phyloP scores from a whole-genome alignment of 2,888 invertebrate species.

The Lasioglossum villosulum region DNA sequence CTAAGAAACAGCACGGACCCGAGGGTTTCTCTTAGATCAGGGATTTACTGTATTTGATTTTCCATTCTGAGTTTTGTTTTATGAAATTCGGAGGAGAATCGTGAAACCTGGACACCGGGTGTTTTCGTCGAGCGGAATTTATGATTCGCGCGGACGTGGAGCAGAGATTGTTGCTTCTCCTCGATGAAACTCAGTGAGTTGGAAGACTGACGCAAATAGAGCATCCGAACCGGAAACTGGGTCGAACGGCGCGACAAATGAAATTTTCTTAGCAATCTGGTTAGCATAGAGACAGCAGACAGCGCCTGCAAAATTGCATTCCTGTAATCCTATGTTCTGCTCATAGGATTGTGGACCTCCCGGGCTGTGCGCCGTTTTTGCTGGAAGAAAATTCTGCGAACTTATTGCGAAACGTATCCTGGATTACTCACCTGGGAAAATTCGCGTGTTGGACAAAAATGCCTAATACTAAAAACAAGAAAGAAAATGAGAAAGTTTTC shows the following conservation, averaged over 20 bases:
- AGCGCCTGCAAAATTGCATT: constrained; percentile 11
- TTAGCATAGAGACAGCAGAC: not conserved
- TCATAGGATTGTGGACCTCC: not conserved
- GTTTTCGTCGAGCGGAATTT: constrained; percentile 4
- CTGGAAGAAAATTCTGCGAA: not conserved
- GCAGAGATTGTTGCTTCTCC: not conserved
- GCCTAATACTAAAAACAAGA: not conserved
- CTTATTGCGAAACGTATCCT: not conserved
- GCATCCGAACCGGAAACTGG: constrained; percentile 2
- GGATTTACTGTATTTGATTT: too few species aligned
- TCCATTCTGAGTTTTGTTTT: not conserved
- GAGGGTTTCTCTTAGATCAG: too few species aligned
- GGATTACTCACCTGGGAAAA: not conserved
- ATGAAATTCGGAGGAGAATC: not conserved
- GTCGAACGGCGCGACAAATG: constrained; percentile 1
- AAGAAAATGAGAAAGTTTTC: not conserved
- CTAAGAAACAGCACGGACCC: too few species aligned
- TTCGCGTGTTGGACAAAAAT: not conserved
- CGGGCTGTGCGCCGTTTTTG: too few species aligned
- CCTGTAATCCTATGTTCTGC: not conserved
- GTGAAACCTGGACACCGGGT: not conserved
- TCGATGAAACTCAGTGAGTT: not conserved
- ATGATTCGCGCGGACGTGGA: not conserved
- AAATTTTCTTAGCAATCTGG: constrained; percentile 23
- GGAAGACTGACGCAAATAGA: not conserved